Evolutionary conservation across 1,140 invertebrate species (phyloP).

Genomic region (Zeugodacus cucurbitae): DNA sequence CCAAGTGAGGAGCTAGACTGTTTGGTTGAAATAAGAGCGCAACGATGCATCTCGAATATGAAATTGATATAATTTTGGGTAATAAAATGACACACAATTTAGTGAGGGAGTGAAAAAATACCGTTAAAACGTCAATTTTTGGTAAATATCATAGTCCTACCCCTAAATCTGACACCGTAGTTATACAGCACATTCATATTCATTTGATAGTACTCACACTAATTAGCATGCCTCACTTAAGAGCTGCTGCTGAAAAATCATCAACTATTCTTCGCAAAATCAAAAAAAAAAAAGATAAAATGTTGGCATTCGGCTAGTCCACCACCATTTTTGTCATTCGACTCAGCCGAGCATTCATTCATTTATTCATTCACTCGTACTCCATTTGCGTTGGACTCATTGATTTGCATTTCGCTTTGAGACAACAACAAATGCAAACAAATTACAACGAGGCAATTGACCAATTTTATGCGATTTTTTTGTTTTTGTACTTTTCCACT

Average conservation of each 20-base stretch:
- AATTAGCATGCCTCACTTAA: conserved; percentile 7
- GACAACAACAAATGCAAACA: neutral
- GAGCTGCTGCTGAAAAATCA: neutral
- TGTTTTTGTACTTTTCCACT: neutral
- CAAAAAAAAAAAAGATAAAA: no score
- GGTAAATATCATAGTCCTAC: neutral
- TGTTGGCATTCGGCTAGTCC: neutral
- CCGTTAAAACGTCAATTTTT: no score
- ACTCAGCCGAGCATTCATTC: neutral
- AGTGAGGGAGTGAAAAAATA: no score
- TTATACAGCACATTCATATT: neutral
- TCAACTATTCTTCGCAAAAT: neutral
- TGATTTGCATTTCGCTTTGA: conserved; percentile 18
- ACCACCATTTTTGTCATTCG: neutral
- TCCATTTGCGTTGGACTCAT: neutral
- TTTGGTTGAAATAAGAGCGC: no score
- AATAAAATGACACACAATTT: no score
- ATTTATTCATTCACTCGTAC: conserved; percentile 10
- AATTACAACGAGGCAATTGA: conserved; percentile 11
- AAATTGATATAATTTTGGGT: no score
- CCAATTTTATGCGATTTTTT: neutral
- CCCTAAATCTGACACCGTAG: neutral
- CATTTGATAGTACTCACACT: neutral
- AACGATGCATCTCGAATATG: no score
- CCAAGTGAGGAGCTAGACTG: no score